Conservation (phyloP, 2,888 invertebrate species). For the Smittia aterrima region DNA sequence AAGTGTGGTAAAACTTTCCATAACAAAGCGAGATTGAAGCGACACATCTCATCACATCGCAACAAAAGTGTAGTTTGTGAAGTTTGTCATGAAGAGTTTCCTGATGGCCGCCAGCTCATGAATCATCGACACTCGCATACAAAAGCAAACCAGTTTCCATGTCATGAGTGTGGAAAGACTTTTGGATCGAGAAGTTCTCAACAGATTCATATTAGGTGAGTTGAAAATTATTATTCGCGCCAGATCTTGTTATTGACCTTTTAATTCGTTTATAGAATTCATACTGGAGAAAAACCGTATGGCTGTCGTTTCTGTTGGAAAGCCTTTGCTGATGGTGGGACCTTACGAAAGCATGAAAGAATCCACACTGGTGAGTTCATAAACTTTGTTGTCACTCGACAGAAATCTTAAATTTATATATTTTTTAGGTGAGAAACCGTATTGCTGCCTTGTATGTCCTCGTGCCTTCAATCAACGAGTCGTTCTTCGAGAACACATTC, state of each 20-base stretch:
- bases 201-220: conserved; percentile 79
- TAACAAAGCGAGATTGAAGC: conserved; percentile 63
- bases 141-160: conserved; percentile 66
- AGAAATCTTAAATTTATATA: not conserved
- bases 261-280: not conserved
- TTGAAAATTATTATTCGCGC: not conserved
- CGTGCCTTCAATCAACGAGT: conserved; percentile 85
- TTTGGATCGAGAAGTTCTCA: conserved; percentile 83
- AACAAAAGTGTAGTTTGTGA: conserved; percentile 69
- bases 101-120: conserved; percentile 66
- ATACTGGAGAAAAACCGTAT: conserved; percentile 68
- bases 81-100: conserved; percentile 68
- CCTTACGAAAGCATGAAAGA: conserved; percentile 77
- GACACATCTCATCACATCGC: conserved; percentile 70
- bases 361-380: conserved; percentile 68
- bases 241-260: not conserved
- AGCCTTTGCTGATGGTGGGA: conserved; percentile 85
- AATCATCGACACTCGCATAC: conserved; percentile 67
- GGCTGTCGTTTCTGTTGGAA: conserved; percentile 86
- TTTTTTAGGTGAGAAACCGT: conserved; percentile 70
- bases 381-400: not conserved
- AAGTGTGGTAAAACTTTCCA: conserved; percentile 71
- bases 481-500: conserved; percentile 78
- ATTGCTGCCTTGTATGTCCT: conserved; percentile 82
- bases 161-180: conserved; percentile 79